Percentiles rank a stretch among this genome's conserved stretches.
phyloP scores from a whole-genome alignment of 2,113 vertebrate genomes.

The Oryzias celebensis region DNA sequence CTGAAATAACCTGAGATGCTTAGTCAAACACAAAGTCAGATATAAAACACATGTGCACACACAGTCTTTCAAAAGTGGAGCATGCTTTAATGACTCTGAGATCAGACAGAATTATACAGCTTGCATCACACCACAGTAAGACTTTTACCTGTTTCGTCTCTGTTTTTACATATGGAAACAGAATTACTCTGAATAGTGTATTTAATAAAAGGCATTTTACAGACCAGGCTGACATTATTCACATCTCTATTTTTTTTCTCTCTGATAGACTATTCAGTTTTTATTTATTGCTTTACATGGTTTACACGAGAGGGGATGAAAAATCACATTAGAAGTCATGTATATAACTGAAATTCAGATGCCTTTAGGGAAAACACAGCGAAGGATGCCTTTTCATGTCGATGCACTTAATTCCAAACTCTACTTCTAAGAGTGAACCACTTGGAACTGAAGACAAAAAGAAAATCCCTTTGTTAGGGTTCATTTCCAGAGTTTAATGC shows the following conservation, averaged over 20 bases:
- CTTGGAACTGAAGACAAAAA: no score
- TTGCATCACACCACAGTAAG: conserved; percentile 5
- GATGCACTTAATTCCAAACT: no score
- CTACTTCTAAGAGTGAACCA: no score
- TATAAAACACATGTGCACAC: not conserved
- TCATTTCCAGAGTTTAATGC: no score
- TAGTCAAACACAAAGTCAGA: conserved; percentile 11
- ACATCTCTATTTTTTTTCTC: not conserved
- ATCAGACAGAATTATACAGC: conserved; percentile 4
- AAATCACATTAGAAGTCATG: no score
- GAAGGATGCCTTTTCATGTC: no score
- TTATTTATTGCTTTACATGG: no score
- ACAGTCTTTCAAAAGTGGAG: conserved; percentile 4
- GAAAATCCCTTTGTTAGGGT: no score
- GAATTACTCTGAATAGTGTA: not conserved
- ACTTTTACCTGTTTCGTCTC: not conserved
- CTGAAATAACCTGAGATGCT: conserved; percentile 13
- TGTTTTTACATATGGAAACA: not conserved
- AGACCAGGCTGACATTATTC: not conserved
- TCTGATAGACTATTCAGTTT: no score
- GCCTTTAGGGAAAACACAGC: no score
- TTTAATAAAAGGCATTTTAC: not conserved
- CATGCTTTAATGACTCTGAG: conserved; percentile 9
- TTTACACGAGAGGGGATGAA: no score
- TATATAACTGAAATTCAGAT: no score